Evolutionary conservation across 23 tunicate genomes (phyloP), one percentile per base, ranked within the genome.

Genomic region (Phallusia fumigata): DNA sequence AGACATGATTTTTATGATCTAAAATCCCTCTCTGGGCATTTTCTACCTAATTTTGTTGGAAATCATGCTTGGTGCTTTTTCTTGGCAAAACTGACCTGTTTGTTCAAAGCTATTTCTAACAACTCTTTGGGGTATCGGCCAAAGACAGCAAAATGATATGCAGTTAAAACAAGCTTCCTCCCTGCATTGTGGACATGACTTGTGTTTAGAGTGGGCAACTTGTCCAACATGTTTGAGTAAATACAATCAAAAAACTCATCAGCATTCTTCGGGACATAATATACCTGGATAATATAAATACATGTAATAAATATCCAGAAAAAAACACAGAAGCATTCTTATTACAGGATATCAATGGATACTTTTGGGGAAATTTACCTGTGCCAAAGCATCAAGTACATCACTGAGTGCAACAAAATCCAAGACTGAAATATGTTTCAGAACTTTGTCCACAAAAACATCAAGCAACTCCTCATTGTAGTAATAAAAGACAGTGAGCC

Each of bases 401-500:
- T 94, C 98, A 65, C 94, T 89, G 47, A 94, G 85, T 18, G 98
- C 94, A 5, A 94, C 98, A 79, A 94, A 94, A 53, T 94, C 98
- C 52, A 94, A 65, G 0, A 85, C 87, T 13, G 86, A 51, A 87
- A 94, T 85, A 76, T 94, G 88, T 31, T 84, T 79, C 40, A 36
- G 74, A 0, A 94, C 93, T 22, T 76, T 53, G 52, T 58, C 81
- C 50, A 94, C 88, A 73, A 89, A 94, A 0, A 65, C 78, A 65
- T 89, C 88, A 53, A 89, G 65, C 44, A 94, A 47, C 3, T 65
- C 64, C 44, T 83, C 35, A 81, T 94, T 82, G 88, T 83, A 94
- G 47, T 89, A 84, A 76, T 94, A 94, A 77, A 94, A 94, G 64
- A 94, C 98, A 30, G 94, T 94, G 30, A 94, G 83, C 98, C 98